phyloP scores from a whole-genome alignment of 1,140 invertebrate genomes.

The Hypothenemus hampei region DNA sequence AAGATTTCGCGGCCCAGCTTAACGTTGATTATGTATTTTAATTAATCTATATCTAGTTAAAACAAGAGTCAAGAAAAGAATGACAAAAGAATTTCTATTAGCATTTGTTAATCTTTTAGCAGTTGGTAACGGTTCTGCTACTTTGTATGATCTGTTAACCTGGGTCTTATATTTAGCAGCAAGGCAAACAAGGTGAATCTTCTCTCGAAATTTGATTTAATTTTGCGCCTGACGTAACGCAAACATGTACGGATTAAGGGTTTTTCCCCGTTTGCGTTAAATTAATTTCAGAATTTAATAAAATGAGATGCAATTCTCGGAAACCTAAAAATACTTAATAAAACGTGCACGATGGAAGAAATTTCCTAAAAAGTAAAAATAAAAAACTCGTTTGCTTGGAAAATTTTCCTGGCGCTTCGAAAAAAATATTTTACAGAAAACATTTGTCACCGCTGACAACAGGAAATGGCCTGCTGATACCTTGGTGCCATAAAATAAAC shows the following conservation, averaged over 20 bases:
- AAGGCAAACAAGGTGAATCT: slow-evolving; percentile 42
- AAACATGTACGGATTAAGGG: not conserved
- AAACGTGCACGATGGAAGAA: no score
- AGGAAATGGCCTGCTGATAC: slow-evolving; percentile 8
- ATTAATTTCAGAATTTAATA: no score
- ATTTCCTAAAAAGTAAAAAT: no score
- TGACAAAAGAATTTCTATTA: no score
- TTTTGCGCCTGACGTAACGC: no score
- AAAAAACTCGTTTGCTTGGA: not conserved
- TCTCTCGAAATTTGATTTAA: slow-evolving; percentile 39
- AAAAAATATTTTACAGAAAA: slow-evolving; percentile 14
- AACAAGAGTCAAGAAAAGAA: no score
- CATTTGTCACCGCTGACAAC: slow-evolving; percentile 5
- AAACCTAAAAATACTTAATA: no score
- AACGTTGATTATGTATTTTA: slow-evolving; percentile 42
- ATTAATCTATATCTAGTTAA: slow-evolving; percentile 42
- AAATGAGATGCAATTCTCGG: no score
- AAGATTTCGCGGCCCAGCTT: slow-evolving; percentile 36
- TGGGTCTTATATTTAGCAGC: slow-evolving; percentile 36
- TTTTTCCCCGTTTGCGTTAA: no score
- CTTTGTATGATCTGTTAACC: slow-evolving; percentile 35
- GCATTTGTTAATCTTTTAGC: no score
- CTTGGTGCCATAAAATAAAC: slow-evolving; percentile 3
- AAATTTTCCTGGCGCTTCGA: not conserved
- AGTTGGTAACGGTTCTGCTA: slow-evolving; percentile 36